Evolutionary conservation across 2,113 vertebrate species (phyloP).

Genomic region (Gnathonemus echidnorhynchus): DNA sequence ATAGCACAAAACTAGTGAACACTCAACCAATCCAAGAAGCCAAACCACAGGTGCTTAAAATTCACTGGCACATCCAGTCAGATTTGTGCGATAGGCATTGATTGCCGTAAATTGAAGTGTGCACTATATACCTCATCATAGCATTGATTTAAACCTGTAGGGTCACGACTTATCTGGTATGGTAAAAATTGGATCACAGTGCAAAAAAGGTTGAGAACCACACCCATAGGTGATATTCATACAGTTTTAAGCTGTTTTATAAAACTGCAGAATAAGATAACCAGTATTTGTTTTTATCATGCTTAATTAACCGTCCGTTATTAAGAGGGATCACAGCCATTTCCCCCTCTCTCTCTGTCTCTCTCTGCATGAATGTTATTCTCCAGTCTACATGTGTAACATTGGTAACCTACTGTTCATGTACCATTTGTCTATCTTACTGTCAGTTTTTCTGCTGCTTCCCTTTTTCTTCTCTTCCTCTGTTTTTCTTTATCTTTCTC

Average conservation of each 20-base stretch:
- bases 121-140: too few species aligned
- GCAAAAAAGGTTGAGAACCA: too few species aligned
- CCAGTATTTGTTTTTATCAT: background rate
- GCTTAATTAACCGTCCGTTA: background rate
- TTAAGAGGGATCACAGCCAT: background rate
- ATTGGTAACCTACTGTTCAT: background rate
- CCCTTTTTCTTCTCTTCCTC: background rate
- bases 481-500: background rate
- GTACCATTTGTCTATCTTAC: background rate
- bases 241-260: background rate
- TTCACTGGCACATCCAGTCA: too few species aligned
- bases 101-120: too few species aligned
- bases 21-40: too few species aligned
- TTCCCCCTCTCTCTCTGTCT: background rate
- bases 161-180: too few species aligned
- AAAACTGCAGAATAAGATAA: background rate
- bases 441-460: background rate
- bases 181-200: too few species aligned
- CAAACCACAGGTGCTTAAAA: too few species aligned
- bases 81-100: too few species aligned
- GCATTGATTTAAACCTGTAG: too few species aligned
- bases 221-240: background rate
- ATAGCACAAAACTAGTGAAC: too few species aligned
- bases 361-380: background rate
- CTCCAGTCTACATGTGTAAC: background rate